phyloP scores from a whole-genome alignment of 2,113 vertebrate genomes.

The Stegostoma tigrinum region DNA sequence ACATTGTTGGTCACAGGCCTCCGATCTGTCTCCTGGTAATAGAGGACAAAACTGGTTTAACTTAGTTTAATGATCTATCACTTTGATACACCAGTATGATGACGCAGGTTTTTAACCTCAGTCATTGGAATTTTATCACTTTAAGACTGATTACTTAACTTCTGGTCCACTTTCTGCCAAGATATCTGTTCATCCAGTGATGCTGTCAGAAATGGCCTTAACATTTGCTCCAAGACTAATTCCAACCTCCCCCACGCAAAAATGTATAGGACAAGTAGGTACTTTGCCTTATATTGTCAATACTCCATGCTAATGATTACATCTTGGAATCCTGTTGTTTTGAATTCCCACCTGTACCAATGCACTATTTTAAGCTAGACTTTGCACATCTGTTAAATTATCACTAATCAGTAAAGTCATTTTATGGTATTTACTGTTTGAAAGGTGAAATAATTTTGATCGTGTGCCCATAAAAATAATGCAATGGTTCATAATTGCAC shows the following conservation, averaged over 20 bases:
- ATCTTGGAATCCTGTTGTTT: neutral
- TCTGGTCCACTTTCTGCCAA: neutral
- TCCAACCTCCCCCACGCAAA: neutral
- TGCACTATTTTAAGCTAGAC: neutral
- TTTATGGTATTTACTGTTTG: neutral
- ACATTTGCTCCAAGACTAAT: neutral
- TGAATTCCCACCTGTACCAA: neutral
- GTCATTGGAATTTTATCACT: neutral
- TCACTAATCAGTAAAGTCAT: neutral
- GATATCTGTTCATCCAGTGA: neutral
- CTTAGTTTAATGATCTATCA: neutral
- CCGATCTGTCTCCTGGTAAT: neutral
- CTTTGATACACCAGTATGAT: neutral
- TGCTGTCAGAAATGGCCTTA: neutral
- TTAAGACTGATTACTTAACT: neutral
- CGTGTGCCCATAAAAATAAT: neutral
- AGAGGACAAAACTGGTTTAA: neutral
- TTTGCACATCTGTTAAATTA: neutral
- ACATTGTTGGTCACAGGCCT: no score
- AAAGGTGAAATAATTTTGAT: slow-evolving; percentile 5
- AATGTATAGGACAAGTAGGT: neutral
- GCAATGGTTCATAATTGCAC: neutral
- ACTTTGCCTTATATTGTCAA: neutral
- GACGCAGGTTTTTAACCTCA: neutral
- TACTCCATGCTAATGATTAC: neutral